Conservation (phyloP, 2,113 vertebrate species). For the Myotis yumanensis region DNA sequence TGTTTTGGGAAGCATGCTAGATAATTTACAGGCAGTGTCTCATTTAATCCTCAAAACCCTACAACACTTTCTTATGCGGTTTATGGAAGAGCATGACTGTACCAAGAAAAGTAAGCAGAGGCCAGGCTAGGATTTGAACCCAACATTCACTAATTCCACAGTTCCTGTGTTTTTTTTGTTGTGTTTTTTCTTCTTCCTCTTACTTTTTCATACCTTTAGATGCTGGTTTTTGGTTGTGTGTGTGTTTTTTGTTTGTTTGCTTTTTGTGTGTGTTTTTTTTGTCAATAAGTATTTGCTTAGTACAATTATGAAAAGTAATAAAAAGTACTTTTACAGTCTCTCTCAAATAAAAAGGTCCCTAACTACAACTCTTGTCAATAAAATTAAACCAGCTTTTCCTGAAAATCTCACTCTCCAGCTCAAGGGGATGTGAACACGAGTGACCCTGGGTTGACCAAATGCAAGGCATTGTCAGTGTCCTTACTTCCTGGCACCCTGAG, state of each 20-base stretch:
- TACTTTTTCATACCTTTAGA: not conserved
- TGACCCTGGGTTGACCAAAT: not conserved
- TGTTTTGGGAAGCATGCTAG: not conserved
- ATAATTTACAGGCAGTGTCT: not conserved
- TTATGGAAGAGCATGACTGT: not conserved
- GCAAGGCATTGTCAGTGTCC: not conserved
- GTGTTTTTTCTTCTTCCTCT: not conserved
- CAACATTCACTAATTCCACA: not conserved
- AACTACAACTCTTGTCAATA: not conserved
- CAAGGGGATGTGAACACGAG: not conserved
- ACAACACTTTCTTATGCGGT: not conserved
- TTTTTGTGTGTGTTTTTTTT: not conserved
- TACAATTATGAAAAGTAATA: slow-evolving; percentile 23
- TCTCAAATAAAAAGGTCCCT: not conserved
- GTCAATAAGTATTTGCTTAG: not conserved
- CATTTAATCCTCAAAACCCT: not conserved
- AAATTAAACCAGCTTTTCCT: not conserved
- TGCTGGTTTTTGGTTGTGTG: not conserved
- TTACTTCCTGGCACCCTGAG: not conserved
- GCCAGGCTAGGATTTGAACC: not conserved
- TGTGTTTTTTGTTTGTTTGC: too few relatives aligned
- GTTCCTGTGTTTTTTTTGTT: not conserved
- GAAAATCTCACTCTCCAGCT: not conserved
- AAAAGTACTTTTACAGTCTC: not conserved
- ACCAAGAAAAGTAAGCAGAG: not conserved